Conservation (phyloP, 2,113 vertebrate species). For the Aegithalos caudatus region DNA sequence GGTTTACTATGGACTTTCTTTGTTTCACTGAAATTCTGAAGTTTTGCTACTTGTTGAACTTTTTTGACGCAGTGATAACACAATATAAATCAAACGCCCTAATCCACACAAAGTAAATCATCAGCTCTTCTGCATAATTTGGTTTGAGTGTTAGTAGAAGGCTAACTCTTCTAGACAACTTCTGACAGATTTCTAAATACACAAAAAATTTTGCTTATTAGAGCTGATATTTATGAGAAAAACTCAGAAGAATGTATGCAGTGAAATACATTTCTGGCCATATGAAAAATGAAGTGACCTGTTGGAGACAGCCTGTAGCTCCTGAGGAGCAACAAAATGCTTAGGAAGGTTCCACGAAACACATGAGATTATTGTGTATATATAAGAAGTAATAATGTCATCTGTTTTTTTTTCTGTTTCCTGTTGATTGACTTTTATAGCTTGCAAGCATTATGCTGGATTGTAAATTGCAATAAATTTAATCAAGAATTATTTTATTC, state of each 20-base stretch:
- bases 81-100: background rate
- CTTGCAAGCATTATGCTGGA: constrained; percentile 80
- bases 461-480: constrained; percentile 84
- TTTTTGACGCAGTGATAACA: background rate
- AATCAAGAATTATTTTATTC: constrained; percentile 85
- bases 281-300: background rate
- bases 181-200: background rate
- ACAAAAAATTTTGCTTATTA: constrained; percentile 7
- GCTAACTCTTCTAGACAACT: constrained; percentile 7
- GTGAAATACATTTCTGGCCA: background rate
- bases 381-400: constrained; percentile 70
- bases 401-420: constrained; percentile 71
- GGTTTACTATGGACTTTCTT: background rate
- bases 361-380: background rate
- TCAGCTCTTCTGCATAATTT: background rate
- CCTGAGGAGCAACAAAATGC: background rate
- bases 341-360: background rate
- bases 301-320: background rate
- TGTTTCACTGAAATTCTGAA: background rate
- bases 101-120: constrained; percentile 10
- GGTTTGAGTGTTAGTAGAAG: background rate
- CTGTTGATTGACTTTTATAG: constrained; percentile 84
- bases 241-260: background rate
- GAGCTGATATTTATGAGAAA: background rate
- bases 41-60: constrained; percentile 4